phyloP scores from a whole-genome alignment of 1,140 invertebrate genomes.

The Brachionus sp. region DNA sequence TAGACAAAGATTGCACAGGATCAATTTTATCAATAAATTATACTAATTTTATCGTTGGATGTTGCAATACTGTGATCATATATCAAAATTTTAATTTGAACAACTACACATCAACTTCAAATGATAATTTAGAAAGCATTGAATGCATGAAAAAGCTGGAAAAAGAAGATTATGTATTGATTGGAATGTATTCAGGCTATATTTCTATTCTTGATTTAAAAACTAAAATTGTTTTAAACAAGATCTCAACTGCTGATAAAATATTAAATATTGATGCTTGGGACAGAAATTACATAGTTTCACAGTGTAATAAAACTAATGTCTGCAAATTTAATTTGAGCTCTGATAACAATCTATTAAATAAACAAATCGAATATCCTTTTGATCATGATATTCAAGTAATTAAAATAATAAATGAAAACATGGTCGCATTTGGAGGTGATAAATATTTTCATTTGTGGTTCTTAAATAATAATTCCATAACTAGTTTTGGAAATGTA shows the following conservation, averaged over 20 bases:
- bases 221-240: neutral
- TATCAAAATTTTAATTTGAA: neutral
- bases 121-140: neutral
- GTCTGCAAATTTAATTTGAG: neutral
- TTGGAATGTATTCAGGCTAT: neutral
- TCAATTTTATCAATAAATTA: neutral
- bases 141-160: neutral
- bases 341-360: neutral
- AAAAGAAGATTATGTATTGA: neutral
- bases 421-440: neutral
- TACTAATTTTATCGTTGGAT: neutral
- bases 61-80: neutral
- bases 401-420: neutral
- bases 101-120: neutral
- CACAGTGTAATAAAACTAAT: neutral
- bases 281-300: neutral
- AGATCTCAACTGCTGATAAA: neutral
- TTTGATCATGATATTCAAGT: neutral
- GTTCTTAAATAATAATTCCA: neutral
- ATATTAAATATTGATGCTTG: neutral
- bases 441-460: neutral
- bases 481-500: neutral
- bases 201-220: neutral
- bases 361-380: neutral
- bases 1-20: neutral